A percentile compares a stretch with the other conserved stretches of the same genome.
Evolutionary conservation across 2,888 invertebrate species (phyloP).

Genomic region (Entomobrya proxima): DNA sequence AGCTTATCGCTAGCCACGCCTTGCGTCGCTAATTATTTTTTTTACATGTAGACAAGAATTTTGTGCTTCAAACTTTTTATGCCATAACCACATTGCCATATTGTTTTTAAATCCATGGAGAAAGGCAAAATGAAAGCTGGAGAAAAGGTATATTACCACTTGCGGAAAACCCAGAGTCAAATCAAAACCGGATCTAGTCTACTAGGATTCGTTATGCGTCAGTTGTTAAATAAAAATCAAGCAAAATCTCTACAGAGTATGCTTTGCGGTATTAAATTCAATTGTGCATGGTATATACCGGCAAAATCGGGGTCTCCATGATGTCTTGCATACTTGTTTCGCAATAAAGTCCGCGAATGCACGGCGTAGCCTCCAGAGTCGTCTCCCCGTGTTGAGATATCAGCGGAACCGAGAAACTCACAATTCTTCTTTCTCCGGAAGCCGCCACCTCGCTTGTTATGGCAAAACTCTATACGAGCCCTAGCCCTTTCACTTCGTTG

Average conservation of each 20-base stretch:
- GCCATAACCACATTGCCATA: neutral
- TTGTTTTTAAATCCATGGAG: too few relatives aligned
- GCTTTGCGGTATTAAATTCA: neutral
- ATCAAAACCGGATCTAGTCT: too few relatives aligned
- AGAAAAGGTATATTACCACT: neutral
- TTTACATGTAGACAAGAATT: too few relatives aligned
- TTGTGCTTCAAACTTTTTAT: too few relatives aligned
- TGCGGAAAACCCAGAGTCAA: neutral
- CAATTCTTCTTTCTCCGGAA: conserved; percentile 53
- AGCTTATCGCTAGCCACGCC: too few relatives aligned
- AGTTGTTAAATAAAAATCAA: conserved; percentile 17
- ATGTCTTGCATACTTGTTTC: conserved; percentile 56
- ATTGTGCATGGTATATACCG: conserved; percentile 45
- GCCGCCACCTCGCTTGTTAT: conserved; percentile 62
- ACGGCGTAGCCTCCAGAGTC: conserved; percentile 56
- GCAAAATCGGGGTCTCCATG: conserved; percentile 65
- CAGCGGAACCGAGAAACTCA: conserved; percentile 62
- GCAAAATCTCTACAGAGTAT: neutral
- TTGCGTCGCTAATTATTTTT: too few relatives aligned
- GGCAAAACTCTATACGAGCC: conserved; percentile 73
- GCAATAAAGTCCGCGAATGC: conserved; percentile 54
- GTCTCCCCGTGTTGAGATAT: conserved; percentile 54
- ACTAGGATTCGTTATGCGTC: conserved; percentile 28
- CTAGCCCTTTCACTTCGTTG: conserved; percentile 73
- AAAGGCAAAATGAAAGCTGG: too few relatives aligned